These are phyloP conservation scores for Drosophila nebulosa DNA, from an alignment of 1,140 invertebrate genomes.

Conservation along the genomic window DNA sequence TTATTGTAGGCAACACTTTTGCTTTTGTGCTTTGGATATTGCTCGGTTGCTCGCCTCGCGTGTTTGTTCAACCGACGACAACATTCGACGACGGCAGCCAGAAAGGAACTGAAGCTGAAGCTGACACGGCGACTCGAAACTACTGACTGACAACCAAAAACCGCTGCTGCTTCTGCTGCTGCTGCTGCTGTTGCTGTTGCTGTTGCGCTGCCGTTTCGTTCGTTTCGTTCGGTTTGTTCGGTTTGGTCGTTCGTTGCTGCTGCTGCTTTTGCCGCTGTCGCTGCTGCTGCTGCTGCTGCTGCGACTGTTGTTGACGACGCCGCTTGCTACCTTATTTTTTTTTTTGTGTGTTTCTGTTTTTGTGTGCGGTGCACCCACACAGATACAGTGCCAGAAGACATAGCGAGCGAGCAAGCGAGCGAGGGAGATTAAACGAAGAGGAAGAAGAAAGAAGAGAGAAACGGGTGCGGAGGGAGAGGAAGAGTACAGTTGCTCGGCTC, in stretches of 20 bases:
- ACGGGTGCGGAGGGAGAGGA: too few species aligned
- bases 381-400: conserved; percentile 15
- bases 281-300: too few species aligned
- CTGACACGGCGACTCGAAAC: conserved; percentile 63
- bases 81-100: conserved; percentile 80
- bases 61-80: conserved; percentile 53
- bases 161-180: conserved; percentile 22
- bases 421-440: conserved; percentile 5
- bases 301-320: neutral
- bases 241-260: too few species aligned
- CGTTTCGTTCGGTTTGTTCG: too few species aligned
- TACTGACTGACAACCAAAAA: conserved; percentile 59
- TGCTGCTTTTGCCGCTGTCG: too few species aligned
- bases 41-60: conserved; percentile 45
- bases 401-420: neutral
- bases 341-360: conserved; percentile 1
- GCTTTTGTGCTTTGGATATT: conserved; percentile 19
- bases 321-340: conserved; percentile 27
- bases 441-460: conserved; percentile 7
- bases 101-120: too few species aligned
- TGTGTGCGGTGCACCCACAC: conserved; percentile 50
- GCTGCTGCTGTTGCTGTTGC: conserved; percentile 4
- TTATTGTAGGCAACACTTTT: conserved; percentile 23
- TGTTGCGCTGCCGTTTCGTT: too few species aligned
- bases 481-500: conserved; percentile 53